Conservation (phyloP, 1,140 invertebrate genomes). For the Atta cephalotes region DNA sequence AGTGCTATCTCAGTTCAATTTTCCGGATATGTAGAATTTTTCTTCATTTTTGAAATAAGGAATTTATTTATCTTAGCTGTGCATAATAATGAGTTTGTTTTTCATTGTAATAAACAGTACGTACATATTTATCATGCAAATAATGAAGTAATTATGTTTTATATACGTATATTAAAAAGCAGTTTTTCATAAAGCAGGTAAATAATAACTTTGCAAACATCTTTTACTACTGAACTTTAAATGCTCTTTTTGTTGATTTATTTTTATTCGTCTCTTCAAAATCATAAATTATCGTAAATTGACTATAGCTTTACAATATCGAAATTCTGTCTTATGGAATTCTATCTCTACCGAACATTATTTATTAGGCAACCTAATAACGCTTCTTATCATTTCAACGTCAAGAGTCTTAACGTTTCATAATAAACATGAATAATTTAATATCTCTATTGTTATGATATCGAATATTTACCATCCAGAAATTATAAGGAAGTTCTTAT, state of each 20-base stretch:
- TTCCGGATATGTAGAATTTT: not conserved
- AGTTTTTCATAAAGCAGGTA: not conserved
- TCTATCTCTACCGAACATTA: not conserved
- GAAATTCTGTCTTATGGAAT: conserved; percentile 2
- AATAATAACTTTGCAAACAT: not conserved
- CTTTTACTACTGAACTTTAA: not conserved
- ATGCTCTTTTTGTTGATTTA: not conserved
- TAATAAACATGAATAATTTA: conserved; percentile 37
- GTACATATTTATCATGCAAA: not conserved
- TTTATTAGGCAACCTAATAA: conserved; percentile 32
- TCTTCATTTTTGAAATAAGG: not conserved
- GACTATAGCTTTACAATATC: not conserved
- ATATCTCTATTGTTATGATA: not conserved
- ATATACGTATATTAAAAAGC: not conserved
- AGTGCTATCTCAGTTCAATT: conserved; percentile 12
- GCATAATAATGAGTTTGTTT: conserved; percentile 3
- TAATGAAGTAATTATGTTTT: conserved; percentile 1
- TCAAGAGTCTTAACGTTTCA: not conserved
- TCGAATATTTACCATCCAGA: not conserved
- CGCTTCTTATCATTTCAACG: conserved; percentile 21
- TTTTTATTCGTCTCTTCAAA: not conserved
- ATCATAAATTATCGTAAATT: not conserved
- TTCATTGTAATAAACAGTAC: not conserved
- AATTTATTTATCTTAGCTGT: not conserved
- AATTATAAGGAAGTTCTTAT: not conserved